Base-by-base conservation (phyloP, 2,888 invertebrate species). In the Stenodera caucasica region DNA sequence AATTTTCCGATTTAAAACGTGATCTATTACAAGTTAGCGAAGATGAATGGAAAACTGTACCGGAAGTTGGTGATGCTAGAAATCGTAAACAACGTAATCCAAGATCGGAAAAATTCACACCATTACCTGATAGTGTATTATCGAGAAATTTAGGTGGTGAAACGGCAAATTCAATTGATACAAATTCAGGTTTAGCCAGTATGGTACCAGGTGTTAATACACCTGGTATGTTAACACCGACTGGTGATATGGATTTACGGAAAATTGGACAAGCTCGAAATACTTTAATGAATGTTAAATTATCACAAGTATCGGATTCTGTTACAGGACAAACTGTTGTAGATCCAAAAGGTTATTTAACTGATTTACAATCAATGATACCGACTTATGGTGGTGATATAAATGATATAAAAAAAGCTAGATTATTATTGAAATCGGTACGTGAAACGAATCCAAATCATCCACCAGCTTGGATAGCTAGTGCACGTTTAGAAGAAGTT, bases 381-480 rank as follows among this genome's bases (percentile, higher is more conserved):
- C 99, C 99, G 0, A 94, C 96, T 0, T 96, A 98, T 75, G 98
- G 98, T 0, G 98, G 98, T 2, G 98, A 98, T 77, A 97, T 98
- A 45, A 96, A 95, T 79, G 98, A 98, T 75, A 97, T 98, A 12
- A 98, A 98, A 79, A 98, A 98, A 78, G 99, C 98, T 0, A 85
- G 99, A 58, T 81, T 98, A 57, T 81, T 99, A 40, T 80, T 99
- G 40, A 99, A 99, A 78, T 98, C 97, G 53, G 98, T 99, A 0
- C 84, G 99, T 53, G 93, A 93, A 77, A 99, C 99, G 0, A 99
- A 99, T 83, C 99, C 98, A 0, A 97, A 97, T 78, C 98, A 99
- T 84, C 97, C 98, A 0, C 98, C 99, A 0, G 99, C 98, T 7
- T 99, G 99, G 99, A 96, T 99, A 70, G 99, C 99, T 11, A 98